These are phyloP conservation scores for Oryzias melastigma DNA, from an alignment of 2,113 vertebrate species.

Conservation along the genomic window DNA sequence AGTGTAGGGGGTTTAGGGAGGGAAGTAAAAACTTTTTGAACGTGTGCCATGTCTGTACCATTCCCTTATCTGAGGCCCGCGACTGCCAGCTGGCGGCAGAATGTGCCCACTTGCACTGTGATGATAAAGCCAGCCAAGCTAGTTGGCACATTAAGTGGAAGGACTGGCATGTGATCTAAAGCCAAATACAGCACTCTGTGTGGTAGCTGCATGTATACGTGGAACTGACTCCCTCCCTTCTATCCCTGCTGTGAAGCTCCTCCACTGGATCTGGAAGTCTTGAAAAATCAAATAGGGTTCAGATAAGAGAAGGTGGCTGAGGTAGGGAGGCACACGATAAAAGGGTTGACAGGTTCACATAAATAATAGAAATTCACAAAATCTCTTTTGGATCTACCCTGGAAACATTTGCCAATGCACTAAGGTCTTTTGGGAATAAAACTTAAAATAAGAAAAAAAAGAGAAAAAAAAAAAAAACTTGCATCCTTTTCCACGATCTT, in stretches of 20 bases:
- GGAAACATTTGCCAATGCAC: no score
- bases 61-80: slow-evolving; percentile 83
- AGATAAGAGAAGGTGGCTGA: not conserved
- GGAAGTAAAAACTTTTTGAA: slow-evolving; percentile 86
- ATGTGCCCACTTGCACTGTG: slow-evolving; percentile 77
- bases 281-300: slow-evolving; percentile 3
- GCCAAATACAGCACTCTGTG: slow-evolving; percentile 67
- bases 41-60: slow-evolving; percentile 82
- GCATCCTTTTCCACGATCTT: no score
- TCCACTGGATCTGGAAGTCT: slow-evolving; percentile 24
- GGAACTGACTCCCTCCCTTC: slow-evolving; percentile 11
- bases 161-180: slow-evolving; percentile 72
- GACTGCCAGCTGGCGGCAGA: slow-evolving; percentile 86
- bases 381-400: no score
- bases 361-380: no score
- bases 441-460: no score
- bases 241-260: slow-evolving; percentile 15
- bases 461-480: no score
- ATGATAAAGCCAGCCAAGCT: slow-evolving; percentile 75
- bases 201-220: slow-evolving; percentile 48
- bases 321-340: slow-evolving; percentile 1
- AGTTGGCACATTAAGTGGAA: slow-evolving; percentile 69
- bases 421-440: no score
- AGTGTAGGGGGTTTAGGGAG: slow-evolving; percentile 80
- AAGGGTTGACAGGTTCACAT: not conserved